A percentile compares a stretch with the other conserved stretches of the same genome.
Conservation (phyloP, 2,888 invertebrate genomes). For the Xylocampa areola region DNA sequence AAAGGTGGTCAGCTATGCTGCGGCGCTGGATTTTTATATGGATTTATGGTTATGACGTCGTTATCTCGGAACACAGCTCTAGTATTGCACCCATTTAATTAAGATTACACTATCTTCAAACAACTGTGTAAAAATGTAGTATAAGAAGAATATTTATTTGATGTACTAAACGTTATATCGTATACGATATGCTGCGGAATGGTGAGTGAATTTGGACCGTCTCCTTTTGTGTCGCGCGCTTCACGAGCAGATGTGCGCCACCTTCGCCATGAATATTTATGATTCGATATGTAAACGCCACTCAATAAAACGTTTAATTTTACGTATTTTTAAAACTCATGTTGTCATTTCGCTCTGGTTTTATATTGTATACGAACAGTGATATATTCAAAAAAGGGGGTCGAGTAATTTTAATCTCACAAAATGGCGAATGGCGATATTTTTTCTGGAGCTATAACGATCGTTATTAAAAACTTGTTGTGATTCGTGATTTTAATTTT, state of each 20-base stretch:
- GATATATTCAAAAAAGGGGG: slow-evolving; percentile 23
- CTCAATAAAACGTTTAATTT: slow-evolving; percentile 69
- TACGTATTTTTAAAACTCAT: slow-evolving; percentile 55
- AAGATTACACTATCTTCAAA: slow-evolving; percentile 27
- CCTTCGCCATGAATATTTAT: slow-evolving; percentile 74
- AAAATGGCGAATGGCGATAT: slow-evolving; percentile 50
- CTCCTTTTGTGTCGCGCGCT: slow-evolving; percentile 36
- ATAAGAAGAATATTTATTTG: slow-evolving; percentile 11
- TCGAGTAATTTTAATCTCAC: slow-evolving; percentile 39
- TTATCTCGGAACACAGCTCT: slow-evolving; percentile 44
- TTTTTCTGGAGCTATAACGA: slow-evolving; percentile 66
- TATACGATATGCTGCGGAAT: slow-evolving; percentile 22
- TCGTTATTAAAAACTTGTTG: slow-evolving; percentile 77
- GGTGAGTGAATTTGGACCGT: slow-evolving; percentile 31
- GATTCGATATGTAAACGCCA: slow-evolving; percentile 61
- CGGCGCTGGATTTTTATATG: slow-evolving; percentile 57
- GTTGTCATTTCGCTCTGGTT: slow-evolving; percentile 55
- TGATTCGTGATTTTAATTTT: slow-evolving; percentile 86
- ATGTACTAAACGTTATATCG: slow-evolving; percentile 13
- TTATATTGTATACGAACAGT: slow-evolving; percentile 46
- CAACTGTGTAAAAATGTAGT: too few species aligned
- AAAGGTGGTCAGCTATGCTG: slow-evolving; percentile 51
- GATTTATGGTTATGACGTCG: slow-evolving; percentile 56
- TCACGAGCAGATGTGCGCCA: slow-evolving; percentile 63
- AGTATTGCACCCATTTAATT: slow-evolving; percentile 40